A percentile compares a stretch with the other conserved stretches of the same genome.
These are phyloP conservation scores for Micromussa lordhowensis DNA, from an alignment of 92 coral and sea anemone species.

Conservation along the genomic window DNA sequence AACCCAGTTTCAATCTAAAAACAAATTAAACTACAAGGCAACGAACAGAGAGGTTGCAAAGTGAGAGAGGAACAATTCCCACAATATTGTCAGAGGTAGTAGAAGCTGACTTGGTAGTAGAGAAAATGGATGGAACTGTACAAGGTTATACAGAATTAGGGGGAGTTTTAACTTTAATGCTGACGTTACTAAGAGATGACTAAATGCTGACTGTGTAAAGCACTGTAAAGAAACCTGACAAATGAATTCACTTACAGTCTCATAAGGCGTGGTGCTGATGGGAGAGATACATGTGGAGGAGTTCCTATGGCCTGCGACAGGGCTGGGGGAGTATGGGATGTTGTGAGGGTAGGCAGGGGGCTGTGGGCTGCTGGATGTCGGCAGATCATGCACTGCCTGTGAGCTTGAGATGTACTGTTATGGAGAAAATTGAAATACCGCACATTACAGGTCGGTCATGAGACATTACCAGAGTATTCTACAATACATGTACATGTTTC, in stretches of 20 bases:
- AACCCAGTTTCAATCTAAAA: no score
- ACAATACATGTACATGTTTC: not conserved
- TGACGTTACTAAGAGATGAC: not conserved
- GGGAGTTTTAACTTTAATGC: not conserved
- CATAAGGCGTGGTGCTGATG: constrained; percentile 54
- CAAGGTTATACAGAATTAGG: not conserved
- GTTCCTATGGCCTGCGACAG: constrained; percentile 34
- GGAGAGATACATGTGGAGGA: constrained; percentile 50
- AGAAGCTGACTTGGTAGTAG: no score
- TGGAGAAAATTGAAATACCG: not conserved
- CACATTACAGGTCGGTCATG: not conserved
- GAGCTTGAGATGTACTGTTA: constrained; percentile 23
- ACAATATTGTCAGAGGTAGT: no score
- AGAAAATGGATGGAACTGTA: no score
- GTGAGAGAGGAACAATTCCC: no score
- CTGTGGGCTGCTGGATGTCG: constrained; percentile 69
- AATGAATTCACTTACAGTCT: constrained; percentile 49
- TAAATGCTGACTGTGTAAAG: not conserved
- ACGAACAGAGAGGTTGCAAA: no score
- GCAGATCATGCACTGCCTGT: constrained; percentile 36
- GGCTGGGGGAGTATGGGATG: constrained; percentile 67
- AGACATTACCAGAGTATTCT: not conserved
- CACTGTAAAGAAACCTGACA: not conserved
- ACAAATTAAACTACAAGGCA: no score
- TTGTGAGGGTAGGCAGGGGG: constrained; percentile 78